Conservation (phyloP, 2,888 invertebrate species). For the Melanotus villosus region DNA sequence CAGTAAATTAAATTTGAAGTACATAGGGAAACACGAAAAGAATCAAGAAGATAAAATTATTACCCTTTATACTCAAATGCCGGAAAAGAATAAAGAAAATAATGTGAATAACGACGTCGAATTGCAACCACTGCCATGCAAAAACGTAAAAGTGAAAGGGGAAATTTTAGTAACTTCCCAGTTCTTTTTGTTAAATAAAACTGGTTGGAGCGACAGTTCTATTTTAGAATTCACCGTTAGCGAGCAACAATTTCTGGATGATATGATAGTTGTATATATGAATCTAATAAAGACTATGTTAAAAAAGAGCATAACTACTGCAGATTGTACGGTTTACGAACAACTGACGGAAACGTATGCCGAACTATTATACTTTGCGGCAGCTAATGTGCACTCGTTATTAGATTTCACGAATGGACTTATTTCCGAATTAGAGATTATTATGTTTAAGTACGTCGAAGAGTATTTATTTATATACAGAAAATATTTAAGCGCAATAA, state of each 20-base stretch:
- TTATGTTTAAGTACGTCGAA: constrained; percentile 78
- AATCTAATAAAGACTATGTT: constrained; percentile 76
- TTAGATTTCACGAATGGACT: constrained; percentile 79
- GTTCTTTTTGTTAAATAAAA: constrained; percentile 57
- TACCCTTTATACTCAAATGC: not conserved
- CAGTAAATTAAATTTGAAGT: constrained; percentile 78
- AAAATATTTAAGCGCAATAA: constrained; percentile 79
- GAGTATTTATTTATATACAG: constrained; percentile 81
- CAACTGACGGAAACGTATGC: constrained; percentile 77
- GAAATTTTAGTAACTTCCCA: constrained; percentile 56
- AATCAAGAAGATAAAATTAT: constrained; percentile 13
- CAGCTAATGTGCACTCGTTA: constrained; percentile 78
- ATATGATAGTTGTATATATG: constrained; percentile 76
- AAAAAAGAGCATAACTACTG: constrained; percentile 73
- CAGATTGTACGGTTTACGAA: constrained; percentile 76
- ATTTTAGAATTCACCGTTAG: constrained; percentile 68
- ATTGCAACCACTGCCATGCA: constrained; percentile 34
- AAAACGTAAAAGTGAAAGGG: constrained; percentile 23
- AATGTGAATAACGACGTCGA: constrained; percentile 26
- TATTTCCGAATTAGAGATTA: constrained; percentile 77
- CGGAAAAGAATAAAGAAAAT: not conserved
- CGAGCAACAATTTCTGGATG: constrained; percentile 81
- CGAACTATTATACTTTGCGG: constrained; percentile 78
- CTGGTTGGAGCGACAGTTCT: constrained; percentile 48
- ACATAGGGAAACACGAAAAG: constrained; percentile 70